Percentiles rank a stretch among this genome's conserved stretches.
Evolutionary conservation across 2,797 vertebrate genomes (phyloP).

Genomic region (Rousettus madagascariensis): DNA sequence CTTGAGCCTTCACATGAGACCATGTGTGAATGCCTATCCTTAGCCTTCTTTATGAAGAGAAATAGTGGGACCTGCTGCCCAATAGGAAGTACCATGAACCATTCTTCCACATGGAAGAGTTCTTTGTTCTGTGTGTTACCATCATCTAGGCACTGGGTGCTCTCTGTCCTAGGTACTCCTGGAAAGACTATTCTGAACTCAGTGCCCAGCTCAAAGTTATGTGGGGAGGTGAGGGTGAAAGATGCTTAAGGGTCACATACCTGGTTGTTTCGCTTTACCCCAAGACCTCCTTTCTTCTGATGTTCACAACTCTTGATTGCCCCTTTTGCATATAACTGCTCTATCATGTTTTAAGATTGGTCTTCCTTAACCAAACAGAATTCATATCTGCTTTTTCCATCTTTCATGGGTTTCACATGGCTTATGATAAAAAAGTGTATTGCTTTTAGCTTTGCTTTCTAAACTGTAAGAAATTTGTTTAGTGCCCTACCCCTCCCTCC

Average conservation of each 20-base stretch:
- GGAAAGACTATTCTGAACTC: neutral
- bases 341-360: neutral
- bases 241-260: no score
- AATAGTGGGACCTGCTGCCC: neutral
- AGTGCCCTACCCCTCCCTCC: neutral
- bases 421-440: neutral
- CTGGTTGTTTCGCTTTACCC: neutral
- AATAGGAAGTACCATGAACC: neutral
- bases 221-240: no score
- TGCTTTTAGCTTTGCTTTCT: neutral
- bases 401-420: neutral
- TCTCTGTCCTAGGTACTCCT: neutral
- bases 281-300: neutral
- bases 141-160: neutral
- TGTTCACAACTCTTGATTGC: no score
- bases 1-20: neutral
- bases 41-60: neutral
- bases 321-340: neutral
- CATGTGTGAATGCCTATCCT: neutral
- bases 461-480: neutral
- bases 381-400: neutral
- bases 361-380: neutral
- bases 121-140: neutral
- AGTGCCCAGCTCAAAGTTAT: neutral
- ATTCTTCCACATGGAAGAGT: neutral